Evolutionary conservation across 2,888 invertebrate genomes (phyloP), one percentile per base, ranked within the genome.

Genomic region (Nomada lathburiana): DNA sequence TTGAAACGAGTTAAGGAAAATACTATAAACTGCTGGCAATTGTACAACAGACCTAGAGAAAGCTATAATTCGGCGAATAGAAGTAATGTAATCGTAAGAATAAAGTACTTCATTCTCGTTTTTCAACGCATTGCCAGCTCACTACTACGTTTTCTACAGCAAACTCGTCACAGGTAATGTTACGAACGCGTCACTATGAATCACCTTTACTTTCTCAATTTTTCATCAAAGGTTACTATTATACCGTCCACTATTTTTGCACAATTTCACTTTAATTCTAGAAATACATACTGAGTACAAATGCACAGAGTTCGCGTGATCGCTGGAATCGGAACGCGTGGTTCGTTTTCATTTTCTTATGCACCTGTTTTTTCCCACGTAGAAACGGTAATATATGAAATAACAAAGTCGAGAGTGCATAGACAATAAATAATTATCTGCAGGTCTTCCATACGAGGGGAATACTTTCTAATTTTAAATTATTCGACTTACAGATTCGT

Each of bases 191-290:
- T 26, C 26, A 16, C 4, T 26, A 57, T 57, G 57, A 57, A 23
- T 57, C 57, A 57, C 26, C 16, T 29, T 57, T 57, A 16, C 57
- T 57, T 57, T 57, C 57, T 57, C 57, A 26, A 57, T 16, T 16
- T 16, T 57, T 16, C 26, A 26, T 4, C 26, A 26, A 16, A 11
- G 10, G 3, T 16, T 47, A 11, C 16, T 11, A 13, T 26, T 26
- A 1, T 26, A 29, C 26, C 26, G 26, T 26, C 7, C 26, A 26
- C 16, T 57, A 16, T 29, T 57, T 57, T 26, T 29, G 26, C 26
- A 16, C 4, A 20, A 29, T 59, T 13, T 5, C 26, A 13, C 57
- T 23, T 55, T 55, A 36, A 36, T 7, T 7, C 36, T 36, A 36
- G 36, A 36, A 36, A 36, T 7, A 36, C 36, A 36, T 7, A 36